A percentile compares a stretch with the other conserved stretches of the same genome.
Conservation (phyloP, 2,888 invertebrate genomes). For the Seira ritae region DNA sequence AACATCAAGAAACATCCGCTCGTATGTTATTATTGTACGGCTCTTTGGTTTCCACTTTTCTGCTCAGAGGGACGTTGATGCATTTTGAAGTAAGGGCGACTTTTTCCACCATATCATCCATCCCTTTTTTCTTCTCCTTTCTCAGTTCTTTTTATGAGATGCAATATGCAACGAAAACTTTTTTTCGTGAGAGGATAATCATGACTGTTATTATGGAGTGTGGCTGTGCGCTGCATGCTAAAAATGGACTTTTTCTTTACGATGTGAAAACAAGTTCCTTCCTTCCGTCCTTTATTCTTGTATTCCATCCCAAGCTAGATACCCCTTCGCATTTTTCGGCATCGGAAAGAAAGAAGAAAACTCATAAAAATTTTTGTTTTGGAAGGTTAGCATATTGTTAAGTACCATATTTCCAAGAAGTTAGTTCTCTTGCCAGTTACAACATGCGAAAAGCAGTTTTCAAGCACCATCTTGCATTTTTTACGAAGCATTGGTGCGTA, state of each 20-base stretch:
- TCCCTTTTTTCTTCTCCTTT: constrained; percentile 24
- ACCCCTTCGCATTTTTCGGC: neutral
- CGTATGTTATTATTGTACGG: constrained; percentile 7
- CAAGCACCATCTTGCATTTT: neutral
- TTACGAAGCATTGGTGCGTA: neutral
- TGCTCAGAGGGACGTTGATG: constrained; percentile 21
- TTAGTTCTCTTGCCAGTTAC: neutral
- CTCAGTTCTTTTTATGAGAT: constrained; percentile 33
- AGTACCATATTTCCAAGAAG: neutral
- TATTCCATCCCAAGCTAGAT: neutral
- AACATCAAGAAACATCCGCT: constrained; percentile 14
- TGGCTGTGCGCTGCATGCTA: constrained; percentile 49
- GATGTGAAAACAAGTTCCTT: constrained; percentile 15
- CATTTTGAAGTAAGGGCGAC: constrained; percentile 27
- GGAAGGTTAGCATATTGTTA: constrained; percentile 12
- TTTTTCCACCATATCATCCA: constrained; percentile 33
- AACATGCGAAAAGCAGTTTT: neutral
- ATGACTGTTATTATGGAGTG: constrained; percentile 51
- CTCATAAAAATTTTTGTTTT: neutral
- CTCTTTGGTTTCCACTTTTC: constrained; percentile 23
- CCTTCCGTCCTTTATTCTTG: neutral
- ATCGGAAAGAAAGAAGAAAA: neutral
- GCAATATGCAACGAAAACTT: constrained; percentile 29
- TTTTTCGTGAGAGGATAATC: constrained; percentile 41
- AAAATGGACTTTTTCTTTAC: constrained; percentile 29